Base-by-base conservation (phyloP, 2,113 vertebrate genomes). In the Glaucidium brasilianum region DNA sequence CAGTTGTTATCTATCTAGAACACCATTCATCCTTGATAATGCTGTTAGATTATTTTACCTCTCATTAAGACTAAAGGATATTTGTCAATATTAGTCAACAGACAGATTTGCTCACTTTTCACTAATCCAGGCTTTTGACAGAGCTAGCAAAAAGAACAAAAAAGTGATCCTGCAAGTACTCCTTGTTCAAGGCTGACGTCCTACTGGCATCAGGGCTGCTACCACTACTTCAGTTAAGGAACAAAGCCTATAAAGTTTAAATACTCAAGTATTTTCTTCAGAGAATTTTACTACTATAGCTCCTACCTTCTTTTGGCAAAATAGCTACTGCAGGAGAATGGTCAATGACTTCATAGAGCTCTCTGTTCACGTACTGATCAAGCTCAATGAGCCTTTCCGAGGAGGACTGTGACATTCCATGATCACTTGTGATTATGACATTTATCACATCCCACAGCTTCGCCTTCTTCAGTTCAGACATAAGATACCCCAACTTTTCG, bases 361-460 rank as follows among this genome's bases (percentile, higher is more conserved):
- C 98, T 88, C 97, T 98, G 62, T 96, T 97, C 90, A 99, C 97
- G 1, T 99, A 99, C 52, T 94, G 94, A 81, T 99, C 99, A 59
- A 99, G 98, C 74, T 99, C 99, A 69, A 99, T 98, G 58, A 99
- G 97, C 82, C 98, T 98, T 37, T 99, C 98, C 2, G 71, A 64
- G 49, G 98, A 99, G 1, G 98, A 98, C 96, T 99, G 98, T 2
- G 98, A 97, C 99, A 99, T 99, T 34, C 99, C 99, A 0, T 99
- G 99, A 94, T 99, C 99, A 23, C 99, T 99, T 34, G 99, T 99
- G 92, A 99, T 97, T 12, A 99, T 98, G 45, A 99, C 96, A 95
- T 99, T 99, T 53, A 99, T 53, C 15, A 72, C 92, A 52, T 98
- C 96, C 94, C 98, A 99, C 73, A 99, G 73, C 37, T 98, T 98